These are phyloP conservation scores for Marmota flaviventris DNA, from an alignment of 2,113 vertebrate species.

Conservation along the genomic window DNA sequence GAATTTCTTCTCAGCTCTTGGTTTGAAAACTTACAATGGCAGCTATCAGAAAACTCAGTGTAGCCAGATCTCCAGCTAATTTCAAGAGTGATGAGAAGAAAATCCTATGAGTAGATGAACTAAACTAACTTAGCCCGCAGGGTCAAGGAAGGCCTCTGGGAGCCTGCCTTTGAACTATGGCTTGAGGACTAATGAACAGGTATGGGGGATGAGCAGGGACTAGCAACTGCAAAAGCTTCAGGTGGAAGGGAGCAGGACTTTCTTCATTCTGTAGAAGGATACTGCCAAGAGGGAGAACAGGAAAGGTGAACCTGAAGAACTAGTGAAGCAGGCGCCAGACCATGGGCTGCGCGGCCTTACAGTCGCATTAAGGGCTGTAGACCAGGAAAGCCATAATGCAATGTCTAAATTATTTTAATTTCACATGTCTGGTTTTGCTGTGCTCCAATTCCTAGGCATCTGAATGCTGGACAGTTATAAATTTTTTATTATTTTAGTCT, in stretches of 20 bases:
- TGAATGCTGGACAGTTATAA: not conserved
- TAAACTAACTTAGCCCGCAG: not conserved
- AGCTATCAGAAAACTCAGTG: not conserved
- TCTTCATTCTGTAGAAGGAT: not conserved
- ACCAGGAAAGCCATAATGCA: not conserved
- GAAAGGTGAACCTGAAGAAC: not conserved
- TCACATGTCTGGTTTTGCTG: not conserved
- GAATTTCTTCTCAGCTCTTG: slow-evolving; percentile 49
- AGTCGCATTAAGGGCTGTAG: not conserved
- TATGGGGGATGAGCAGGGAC: not conserved
- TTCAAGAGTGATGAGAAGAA: slow-evolving; percentile 18
- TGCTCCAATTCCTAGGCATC: not conserved
- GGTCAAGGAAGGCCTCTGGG: not conserved
- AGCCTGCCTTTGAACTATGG: not conserved
- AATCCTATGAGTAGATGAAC: not conserved
- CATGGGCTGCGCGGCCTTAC: not conserved
- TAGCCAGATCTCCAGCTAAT: slow-evolving; percentile 15
- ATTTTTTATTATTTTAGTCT: not conserved
- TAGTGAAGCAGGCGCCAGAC: not conserved
- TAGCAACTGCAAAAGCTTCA: not conserved
- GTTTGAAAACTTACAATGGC: slow-evolving; percentile 19
- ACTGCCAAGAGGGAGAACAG: not conserved
- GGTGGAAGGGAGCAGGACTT: not conserved
- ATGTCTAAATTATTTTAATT: not conserved
- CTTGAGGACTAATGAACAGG: not conserved